These are phyloP conservation scores for Thysanoteuthis rhombus DNA, from an alignment of 2,888 invertebrate genomes.

Conservation along the genomic window DNA sequence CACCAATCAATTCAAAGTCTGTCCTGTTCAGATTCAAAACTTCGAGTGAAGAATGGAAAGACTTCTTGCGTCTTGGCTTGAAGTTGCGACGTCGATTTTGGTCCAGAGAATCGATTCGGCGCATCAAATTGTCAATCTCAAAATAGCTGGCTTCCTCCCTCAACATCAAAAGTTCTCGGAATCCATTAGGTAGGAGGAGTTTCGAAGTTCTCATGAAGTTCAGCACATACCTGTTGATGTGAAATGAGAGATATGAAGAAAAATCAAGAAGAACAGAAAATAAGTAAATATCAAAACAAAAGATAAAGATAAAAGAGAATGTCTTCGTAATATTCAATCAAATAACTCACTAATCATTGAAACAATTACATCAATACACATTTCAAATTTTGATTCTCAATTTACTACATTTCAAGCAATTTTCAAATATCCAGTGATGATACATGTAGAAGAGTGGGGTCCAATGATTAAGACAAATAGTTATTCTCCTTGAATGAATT, in stretches of 20 bases:
- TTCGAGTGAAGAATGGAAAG: conserved; percentile 25
- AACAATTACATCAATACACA: too few species aligned
- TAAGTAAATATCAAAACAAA: too few species aligned
- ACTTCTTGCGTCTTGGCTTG: conserved; percentile 1
- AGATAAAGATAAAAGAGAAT: too few species aligned
- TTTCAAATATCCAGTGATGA: too few species aligned
- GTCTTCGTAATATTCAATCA: too few species aligned
- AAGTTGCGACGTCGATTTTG: conserved; percentile 41
- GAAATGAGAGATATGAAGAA: background rate
- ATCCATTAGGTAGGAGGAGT: conserved; percentile 52
- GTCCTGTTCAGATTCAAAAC: conserved; percentile 16
- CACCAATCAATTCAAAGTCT: conserved; percentile 29
- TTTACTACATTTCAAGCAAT: too few species aligned
- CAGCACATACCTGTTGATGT: conserved; percentile 47
- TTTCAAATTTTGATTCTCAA: too few species aligned
- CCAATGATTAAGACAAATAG: too few species aligned
- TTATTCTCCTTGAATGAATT: too few species aligned
- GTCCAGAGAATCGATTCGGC: conserved; percentile 44
- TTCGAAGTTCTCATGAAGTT: conserved; percentile 55
- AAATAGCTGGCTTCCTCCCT: conserved; percentile 53
- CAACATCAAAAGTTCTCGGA: conserved; percentile 52
- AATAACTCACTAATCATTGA: too few species aligned
- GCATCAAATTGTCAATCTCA: conserved; percentile 47
- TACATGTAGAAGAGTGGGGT: too few species aligned
- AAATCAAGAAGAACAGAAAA: background rate